phyloP scores from a whole-genome alignment of 2,113 vertebrate species.

The Myotis davidii region DNA sequence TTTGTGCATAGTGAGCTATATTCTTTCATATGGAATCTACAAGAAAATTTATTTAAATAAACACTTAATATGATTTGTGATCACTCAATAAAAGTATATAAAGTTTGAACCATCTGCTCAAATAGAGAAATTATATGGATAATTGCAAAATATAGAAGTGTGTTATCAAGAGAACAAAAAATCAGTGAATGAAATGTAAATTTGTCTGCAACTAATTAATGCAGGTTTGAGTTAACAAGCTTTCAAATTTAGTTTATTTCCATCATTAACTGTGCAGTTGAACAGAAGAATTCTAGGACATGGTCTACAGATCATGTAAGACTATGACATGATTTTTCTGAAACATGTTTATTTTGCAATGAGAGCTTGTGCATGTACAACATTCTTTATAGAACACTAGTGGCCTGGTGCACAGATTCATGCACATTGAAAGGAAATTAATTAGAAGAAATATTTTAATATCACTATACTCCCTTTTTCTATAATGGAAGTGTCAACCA shows the following conservation, averaged over 20 bases:
- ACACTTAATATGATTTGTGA: background rate
- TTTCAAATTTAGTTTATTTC: conserved; percentile 52
- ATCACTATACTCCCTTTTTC: no score
- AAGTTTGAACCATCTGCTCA: background rate
- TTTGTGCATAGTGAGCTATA: background rate
- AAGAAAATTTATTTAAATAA: conserved; percentile 26
- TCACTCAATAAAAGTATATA: background rate
- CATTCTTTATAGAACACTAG: conserved; percentile 10
- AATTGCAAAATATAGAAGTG: background rate
- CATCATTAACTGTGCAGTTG: background rate
- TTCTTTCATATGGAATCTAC: conserved; percentile 12
- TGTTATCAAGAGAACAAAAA: conserved; percentile 34
- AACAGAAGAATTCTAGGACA: conserved; percentile 25
- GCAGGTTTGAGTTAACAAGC: background rate
- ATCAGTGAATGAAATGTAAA: background rate
- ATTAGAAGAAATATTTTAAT: no score
- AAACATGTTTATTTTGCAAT: conserved; percentile 45
- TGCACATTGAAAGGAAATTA: no score
- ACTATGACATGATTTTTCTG: background rate
- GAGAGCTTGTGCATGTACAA: background rate
- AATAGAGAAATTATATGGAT: background rate
- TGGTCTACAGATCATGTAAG: background rate
- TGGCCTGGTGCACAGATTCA: no score
- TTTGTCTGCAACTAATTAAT: background rate
- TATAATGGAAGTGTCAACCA: no score